Conservation (phyloP, 2,797 vertebrate genomes). For the Limosa lapponica region DNA sequence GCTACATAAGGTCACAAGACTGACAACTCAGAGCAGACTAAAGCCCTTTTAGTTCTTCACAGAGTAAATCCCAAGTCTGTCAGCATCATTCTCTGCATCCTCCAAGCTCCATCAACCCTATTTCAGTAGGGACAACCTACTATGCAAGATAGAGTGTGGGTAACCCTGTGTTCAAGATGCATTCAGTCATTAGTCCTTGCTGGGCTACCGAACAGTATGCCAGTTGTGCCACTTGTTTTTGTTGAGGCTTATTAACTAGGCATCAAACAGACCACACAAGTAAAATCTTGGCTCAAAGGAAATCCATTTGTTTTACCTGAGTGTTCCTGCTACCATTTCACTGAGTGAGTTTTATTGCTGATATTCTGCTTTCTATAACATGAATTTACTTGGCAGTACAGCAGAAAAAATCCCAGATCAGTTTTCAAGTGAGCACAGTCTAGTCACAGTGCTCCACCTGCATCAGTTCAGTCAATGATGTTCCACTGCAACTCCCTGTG, state of each 20-base stretch:
- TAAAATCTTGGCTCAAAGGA: background rate
- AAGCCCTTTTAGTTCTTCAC: background rate
- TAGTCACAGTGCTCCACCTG: background rate
- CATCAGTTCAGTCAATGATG: background rate
- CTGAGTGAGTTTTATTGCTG: background rate
- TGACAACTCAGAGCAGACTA: background rate
- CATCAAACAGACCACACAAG: background rate
- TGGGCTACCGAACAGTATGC: accelerated
- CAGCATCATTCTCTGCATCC: background rate
- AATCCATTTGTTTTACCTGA: background rate
- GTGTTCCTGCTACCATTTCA: background rate
- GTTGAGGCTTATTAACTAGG: background rate
- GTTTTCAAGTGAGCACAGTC: background rate
- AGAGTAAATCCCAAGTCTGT: background rate
- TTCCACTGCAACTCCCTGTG: background rate
- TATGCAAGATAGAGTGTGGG: background rate
- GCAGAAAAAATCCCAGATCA: background rate
- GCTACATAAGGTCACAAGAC: background rate
- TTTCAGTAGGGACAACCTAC: background rate
- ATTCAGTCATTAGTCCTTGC: background rate
- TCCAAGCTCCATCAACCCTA: background rate
- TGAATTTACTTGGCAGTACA: background rate
- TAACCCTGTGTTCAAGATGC: background rate
- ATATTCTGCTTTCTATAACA: background rate
- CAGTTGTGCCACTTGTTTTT: background rate